A percentile compares a stretch with the other conserved stretches of the same genome.
Conservation (phyloP, 2,113 vertebrate species). For the Sterna hirundo region DNA sequence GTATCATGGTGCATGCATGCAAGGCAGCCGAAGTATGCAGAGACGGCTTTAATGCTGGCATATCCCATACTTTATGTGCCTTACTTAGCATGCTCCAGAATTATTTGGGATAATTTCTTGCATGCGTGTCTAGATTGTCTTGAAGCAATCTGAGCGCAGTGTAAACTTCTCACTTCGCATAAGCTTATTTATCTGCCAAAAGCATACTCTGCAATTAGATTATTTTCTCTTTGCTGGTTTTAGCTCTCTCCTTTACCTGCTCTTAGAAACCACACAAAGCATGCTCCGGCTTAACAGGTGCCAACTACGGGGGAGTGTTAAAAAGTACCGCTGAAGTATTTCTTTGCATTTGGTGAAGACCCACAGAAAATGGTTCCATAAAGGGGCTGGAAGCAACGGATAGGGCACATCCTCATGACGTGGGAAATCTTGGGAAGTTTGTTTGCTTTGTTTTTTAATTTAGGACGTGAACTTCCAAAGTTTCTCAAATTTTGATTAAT, state of each 20-base stretch:
- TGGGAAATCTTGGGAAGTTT: neutral
- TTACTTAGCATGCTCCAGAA: neutral
- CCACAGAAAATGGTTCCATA: neutral
- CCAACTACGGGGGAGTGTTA: neutral
- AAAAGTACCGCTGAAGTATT: neutral
- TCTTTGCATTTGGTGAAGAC: neutral
- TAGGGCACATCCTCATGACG: accelerated
- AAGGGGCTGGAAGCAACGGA: neutral
- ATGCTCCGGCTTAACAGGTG: neutral
- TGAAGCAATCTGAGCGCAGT: neutral
- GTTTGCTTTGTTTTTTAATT: neutral
- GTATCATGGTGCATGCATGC: neutral
- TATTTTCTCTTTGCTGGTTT: neutral
- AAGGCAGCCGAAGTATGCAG: neutral
- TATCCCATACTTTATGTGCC: neutral
- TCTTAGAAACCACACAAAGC: neutral
- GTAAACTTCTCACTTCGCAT: neutral
- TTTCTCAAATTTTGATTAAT: neutral
- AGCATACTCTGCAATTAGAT: neutral
- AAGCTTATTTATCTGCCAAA: neutral
- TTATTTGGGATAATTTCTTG: neutral
- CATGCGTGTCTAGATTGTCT: neutral
- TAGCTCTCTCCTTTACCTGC: neutral
- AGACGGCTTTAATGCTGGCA: neutral
- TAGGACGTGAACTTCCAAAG: neutral